Conservation (phyloP, 2,113 vertebrate species). For the Falco punctatus region DNA sequence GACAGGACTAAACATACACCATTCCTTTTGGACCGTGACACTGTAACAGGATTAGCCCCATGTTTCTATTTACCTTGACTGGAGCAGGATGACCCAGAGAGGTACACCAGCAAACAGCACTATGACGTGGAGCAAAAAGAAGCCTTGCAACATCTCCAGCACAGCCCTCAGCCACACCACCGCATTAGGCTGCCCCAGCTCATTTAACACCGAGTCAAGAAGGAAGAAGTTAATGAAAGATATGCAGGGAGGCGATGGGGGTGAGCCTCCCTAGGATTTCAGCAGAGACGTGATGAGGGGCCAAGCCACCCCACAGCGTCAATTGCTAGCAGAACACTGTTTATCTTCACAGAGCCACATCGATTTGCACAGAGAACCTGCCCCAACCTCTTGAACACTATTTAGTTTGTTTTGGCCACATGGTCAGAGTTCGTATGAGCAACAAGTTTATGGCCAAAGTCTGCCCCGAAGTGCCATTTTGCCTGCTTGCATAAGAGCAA, state of each 20-base stretch:
- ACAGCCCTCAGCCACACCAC: neutral
- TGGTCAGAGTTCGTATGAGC: neutral
- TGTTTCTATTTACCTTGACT: constrained; percentile 26
- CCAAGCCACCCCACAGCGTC: neutral
- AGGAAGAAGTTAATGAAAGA: neutral
- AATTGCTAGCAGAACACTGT: neutral
- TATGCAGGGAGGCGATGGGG: neutral
- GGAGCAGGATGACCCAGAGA: constrained; percentile 15
- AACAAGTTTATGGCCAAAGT: constrained; percentile 45
- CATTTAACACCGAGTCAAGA: neutral
- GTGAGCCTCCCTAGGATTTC: neutral
- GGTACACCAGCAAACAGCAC: constrained; percentile 6
- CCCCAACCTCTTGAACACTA: neutral
- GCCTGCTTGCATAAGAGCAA: constrained; percentile 25
- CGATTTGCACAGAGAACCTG: neutral
- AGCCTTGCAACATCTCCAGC: constrained; percentile 26
- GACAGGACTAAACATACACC: constrained; percentile 16
- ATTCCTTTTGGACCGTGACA: neutral
- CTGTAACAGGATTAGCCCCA: neutral
- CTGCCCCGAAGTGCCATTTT: neutral
- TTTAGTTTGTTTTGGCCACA: constrained; percentile 16
- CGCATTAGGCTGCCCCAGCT: neutral
- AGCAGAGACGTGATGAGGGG: rapidly evolving
- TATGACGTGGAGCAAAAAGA: neutral
- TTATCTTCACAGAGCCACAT: neutral